phyloP scores from a whole-genome alignment of 2,797 vertebrate species.

The Anableps anableps region DNA sequence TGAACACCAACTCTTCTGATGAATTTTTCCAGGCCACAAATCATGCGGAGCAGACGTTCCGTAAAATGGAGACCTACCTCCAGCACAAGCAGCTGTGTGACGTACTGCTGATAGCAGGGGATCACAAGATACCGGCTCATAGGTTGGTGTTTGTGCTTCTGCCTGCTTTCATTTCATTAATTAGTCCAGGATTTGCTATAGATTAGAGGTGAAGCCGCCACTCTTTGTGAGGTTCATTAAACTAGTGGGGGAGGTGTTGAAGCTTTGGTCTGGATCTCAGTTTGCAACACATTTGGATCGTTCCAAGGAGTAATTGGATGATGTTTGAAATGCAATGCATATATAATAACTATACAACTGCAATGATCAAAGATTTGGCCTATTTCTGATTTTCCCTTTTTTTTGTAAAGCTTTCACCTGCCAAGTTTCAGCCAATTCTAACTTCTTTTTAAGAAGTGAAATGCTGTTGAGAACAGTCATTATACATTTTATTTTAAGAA shows the following conservation, averaged over 20 bases:
- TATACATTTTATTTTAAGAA: neutral
- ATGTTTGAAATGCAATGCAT: slow-evolving; percentile 47
- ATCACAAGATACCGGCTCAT: slow-evolving; percentile 96
- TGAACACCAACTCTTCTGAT: slow-evolving; percentile 86
- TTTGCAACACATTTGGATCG: slow-evolving; percentile 18
- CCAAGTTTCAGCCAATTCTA: neutral
- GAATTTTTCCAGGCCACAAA: slow-evolving; percentile 92
- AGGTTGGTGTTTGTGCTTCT: slow-evolving; percentile 80
- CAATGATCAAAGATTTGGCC: neutral
- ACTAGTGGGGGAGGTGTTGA: slow-evolving; percentile 17
- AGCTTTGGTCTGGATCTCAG: slow-evolving; percentile 24
- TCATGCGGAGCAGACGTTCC: slow-evolving; percentile 94
- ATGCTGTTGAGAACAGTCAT: neutral
- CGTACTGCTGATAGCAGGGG: slow-evolving; percentile 91
- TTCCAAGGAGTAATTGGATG: slow-evolving; percentile 19
- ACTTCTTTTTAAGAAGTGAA: neutral
- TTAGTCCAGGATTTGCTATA: slow-evolving; percentile 36
- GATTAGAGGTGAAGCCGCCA: slow-evolving; percentile 28
- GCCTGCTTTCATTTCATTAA: slow-evolving; percentile 53
- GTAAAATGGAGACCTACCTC: slow-evolving; percentile 95
- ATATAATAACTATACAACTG: neutral
- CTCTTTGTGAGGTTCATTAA: slow-evolving; percentile 46
- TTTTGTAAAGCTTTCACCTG: neutral
- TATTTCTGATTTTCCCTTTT: neutral
- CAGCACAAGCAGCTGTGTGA: slow-evolving; percentile 98